A percentile compares a stretch with the other conserved stretches of the same genome.
These are phyloP conservation scores for Microplitis deprimator DNA, from an alignment of 2,888 invertebrate genomes.

Conservation along the genomic window DNA sequence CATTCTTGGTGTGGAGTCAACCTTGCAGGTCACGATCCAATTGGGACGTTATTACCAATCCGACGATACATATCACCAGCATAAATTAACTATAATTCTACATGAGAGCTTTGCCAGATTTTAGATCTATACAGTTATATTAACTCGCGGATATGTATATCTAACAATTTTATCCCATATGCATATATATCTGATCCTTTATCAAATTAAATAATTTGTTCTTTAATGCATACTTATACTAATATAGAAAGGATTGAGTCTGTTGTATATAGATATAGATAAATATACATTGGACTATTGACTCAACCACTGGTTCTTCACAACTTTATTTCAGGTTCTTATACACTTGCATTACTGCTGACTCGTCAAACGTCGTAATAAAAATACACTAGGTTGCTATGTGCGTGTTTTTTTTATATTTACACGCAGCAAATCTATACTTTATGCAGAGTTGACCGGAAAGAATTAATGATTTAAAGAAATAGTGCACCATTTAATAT, in stretches of 20 bases:
- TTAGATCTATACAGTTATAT: not conserved
- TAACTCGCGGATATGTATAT: conserved; percentile 2
- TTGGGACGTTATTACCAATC: conserved; percentile 28
- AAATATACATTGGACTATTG: too few species aligned
- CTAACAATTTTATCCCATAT: not conserved
- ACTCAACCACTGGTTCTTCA: not conserved
- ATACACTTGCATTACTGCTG: not conserved
- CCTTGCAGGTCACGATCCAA: conserved; percentile 30
- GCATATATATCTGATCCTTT: not conserved
- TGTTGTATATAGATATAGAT: not conserved
- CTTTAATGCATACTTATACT: not conserved
- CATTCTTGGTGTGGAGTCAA: conserved; percentile 11
- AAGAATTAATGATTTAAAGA: not conserved
- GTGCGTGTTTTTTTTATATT: not conserved
- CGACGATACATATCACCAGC: conserved; percentile 24
- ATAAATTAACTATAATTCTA: conserved; percentile 27
- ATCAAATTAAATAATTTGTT: not conserved
- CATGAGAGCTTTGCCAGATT: conserved; percentile 2
- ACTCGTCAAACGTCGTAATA: not conserved
- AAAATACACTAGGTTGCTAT: not conserved
- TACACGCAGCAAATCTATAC: not conserved
- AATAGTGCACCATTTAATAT: too few species aligned
- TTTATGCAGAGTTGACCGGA: not conserved
- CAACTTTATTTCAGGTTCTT: not conserved
- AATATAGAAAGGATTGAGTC: too few species aligned